Percentiles rank a stretch among this genome's conserved stretches.
Evolutionary conservation across 2,888 invertebrate genomes (phyloP).

Genomic region (Neuroscelio doddi): DNA sequence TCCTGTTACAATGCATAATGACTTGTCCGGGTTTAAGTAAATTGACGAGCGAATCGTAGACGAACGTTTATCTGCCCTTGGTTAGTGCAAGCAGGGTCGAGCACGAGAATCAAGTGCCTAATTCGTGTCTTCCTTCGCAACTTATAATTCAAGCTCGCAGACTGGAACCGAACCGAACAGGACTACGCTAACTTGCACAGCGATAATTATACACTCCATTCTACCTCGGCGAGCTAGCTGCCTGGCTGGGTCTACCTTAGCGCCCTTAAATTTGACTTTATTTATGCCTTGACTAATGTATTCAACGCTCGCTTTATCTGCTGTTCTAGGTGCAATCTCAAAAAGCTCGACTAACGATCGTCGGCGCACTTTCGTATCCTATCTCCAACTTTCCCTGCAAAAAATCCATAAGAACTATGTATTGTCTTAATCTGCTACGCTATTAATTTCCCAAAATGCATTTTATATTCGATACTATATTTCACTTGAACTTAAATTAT

Average conservation of each 20-base stretch:
- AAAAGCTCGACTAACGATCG: conserved; percentile 52
- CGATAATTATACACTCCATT: conserved; percentile 71
- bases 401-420: conserved; percentile 35
- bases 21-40: conserved; percentile 35
- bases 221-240: conserved; percentile 55
- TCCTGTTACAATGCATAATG: conserved; percentile 27
- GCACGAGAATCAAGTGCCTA: conserved; percentile 58
- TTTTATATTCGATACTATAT: not conserved
- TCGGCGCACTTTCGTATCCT: conserved; percentile 39
- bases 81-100: conserved; percentile 27
- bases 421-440: conserved; percentile 30
- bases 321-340: conserved; percentile 60
- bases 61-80: conserved; percentile 40
- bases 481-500: too few relatives aligned
- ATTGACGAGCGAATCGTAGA: conserved; percentile 44
- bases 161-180: conserved; percentile 70
- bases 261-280: conserved; percentile 71
- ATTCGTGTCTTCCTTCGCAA: conserved; percentile 71
- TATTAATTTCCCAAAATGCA: not conserved
- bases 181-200: conserved; percentile 68
- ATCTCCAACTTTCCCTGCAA: conserved; percentile 37
- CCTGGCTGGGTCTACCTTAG: conserved; percentile 49
- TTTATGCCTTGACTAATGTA: conserved; percentile 63
- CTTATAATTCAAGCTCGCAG: conserved; percentile 72
- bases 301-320: conserved; percentile 64